Evolutionary conservation across 2,888 invertebrate genomes (phyloP), one percentile per base, ranked within the genome.

Genomic region (Masnerella sp.): DNA sequence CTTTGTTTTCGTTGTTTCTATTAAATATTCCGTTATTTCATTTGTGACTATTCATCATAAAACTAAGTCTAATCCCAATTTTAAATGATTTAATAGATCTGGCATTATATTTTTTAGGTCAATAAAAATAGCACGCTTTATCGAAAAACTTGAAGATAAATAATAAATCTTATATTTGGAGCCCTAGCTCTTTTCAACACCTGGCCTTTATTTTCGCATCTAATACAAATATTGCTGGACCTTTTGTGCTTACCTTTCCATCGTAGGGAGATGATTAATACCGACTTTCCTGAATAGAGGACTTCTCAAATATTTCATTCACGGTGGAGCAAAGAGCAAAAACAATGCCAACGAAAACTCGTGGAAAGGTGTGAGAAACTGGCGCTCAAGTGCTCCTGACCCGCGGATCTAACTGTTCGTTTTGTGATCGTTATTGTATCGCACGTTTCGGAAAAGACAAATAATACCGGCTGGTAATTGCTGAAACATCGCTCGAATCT

Each of bases 401-500:
- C 40, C 14, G 32, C 32, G 22, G 25, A 25, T n/a, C 17, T 14
- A 30, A 43, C 34, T 47, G 49, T 40, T 36, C 25, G n/a, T 56
- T 49, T 56, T 74, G 62, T 43, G 47, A 65, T 74, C 77, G 79
- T 81, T 80, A 79, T 81, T 81, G 78, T 77, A 82, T 79, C 78
- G 78, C 22, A 20, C 79, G 75, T 82, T 82, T 80, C 74, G 70
- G 76, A 72, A 78, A 72, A 75, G 61, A 74, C 77, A 84, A 84
- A 83, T 78, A 82, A 72, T 65, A 71, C 52, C 64, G 75, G 75
- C 76, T 77, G 78, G 80, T 84, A 83, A 84, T 83, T 83, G 83
- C 82, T 81, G 80, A 84, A 84, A 84, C 83, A 84, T 79, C 79
- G 54, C 12, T 30, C 77, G 76, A 83, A 80, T 84, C 12, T 30